Conservation (phyloP, 2,888 invertebrate genomes). For the Tetranychus piercei region DNA sequence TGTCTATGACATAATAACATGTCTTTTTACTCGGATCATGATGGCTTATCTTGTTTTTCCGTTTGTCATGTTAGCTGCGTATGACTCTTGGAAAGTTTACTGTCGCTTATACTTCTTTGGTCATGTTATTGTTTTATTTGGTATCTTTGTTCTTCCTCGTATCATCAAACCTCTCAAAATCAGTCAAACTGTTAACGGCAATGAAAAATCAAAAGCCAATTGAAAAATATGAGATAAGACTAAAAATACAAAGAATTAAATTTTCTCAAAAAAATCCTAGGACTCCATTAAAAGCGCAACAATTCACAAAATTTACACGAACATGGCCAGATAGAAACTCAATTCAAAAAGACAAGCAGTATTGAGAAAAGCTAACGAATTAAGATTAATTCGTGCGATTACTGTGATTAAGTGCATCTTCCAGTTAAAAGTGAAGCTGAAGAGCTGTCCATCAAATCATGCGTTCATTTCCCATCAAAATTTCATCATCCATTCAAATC, state of each 20-base stretch:
- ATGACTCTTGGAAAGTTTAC: slow-evolving; percentile 53
- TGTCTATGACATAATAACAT: slow-evolving; percentile 64
- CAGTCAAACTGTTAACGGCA: neutral
- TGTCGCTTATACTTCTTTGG: slow-evolving; percentile 36
- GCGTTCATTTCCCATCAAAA: too few relatives aligned
- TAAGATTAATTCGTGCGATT: too few relatives aligned
- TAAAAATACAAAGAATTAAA: neutral
- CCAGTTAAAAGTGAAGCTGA: too few relatives aligned
- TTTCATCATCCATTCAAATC: too few relatives aligned
- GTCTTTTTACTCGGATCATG: slow-evolving; percentile 57
- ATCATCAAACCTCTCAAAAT: neutral
- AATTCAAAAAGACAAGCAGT: too few relatives aligned
- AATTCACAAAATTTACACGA: too few relatives aligned
- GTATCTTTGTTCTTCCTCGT: slow-evolving; percentile 32
- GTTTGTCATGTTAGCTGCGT: slow-evolving; percentile 71
- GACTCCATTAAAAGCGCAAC: too few relatives aligned
- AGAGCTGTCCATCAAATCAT: too few relatives aligned
- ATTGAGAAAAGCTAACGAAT: too few relatives aligned
- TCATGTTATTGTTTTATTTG: slow-evolving; percentile 33
- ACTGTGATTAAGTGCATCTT: too few relatives aligned
- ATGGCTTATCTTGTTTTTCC: slow-evolving; percentile 79
- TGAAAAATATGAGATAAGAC: neutral
- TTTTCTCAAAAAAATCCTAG: too few relatives aligned
- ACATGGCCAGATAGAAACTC: too few relatives aligned
- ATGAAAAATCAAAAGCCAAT: neutral